Conservation (phyloP, 2,113 vertebrate species). For the Limanda limanda region DNA sequence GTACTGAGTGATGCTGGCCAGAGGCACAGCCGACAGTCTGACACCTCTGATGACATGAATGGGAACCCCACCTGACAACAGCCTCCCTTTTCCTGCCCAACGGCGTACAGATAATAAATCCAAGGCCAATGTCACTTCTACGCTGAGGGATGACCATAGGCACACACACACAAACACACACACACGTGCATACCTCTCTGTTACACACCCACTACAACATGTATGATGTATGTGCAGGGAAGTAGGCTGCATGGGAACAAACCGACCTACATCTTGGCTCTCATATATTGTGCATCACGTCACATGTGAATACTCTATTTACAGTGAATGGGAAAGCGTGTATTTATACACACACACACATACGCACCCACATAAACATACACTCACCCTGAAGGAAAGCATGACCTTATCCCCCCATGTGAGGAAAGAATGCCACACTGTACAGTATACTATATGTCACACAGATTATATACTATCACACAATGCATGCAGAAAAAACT, state of each 20-base stretch:
- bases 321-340: background rate
- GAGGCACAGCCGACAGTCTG: constrained; percentile 59
- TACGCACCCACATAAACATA: constrained; percentile 1
- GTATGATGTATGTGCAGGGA: constrained; percentile 2
- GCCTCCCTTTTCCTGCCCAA: constrained; percentile 47
- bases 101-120: constrained; percentile 49
- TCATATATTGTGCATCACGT: constrained; percentile 19
- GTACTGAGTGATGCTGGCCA: constrained; percentile 60
- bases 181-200: background rate
- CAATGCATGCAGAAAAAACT: background rate
- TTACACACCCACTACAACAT: background rate
- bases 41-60: constrained; percentile 67
- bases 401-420: constrained; percentile 29
- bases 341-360: constrained; percentile 13
- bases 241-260: background rate
- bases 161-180: background rate
- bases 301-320: background rate
- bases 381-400: constrained; percentile 40
- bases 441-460: background rate
- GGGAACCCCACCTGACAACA: constrained; percentile 69
- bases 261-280: constrained; percentile 23
- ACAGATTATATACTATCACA: background rate
- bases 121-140: constrained; percentile 59
- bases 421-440: background rate
- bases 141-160: constrained; percentile 42